Conservation (phyloP, 2,888 invertebrate species). For the Cantharis rufa region DNA sequence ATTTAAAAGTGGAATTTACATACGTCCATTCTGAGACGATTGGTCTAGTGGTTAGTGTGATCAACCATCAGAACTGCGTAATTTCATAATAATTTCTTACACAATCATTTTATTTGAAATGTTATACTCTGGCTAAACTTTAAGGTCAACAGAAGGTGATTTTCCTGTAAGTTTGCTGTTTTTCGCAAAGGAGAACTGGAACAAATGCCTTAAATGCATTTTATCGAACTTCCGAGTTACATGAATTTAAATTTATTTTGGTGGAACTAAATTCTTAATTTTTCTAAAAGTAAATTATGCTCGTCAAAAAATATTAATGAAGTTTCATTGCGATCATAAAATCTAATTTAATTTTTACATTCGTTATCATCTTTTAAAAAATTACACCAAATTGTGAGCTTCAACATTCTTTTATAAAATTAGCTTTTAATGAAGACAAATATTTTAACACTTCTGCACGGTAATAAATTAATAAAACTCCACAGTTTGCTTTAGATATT, state of each 20-base stretch:
- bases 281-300: not conserved
- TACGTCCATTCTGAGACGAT: too few relatives aligned
- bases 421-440: slow-evolving; percentile 9
- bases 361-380: not conserved
- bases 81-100: too few relatives aligned
- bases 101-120: too few relatives aligned
- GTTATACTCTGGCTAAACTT: too few relatives aligned
- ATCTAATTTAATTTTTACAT: not conserved
- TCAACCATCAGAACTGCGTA: too few relatives aligned
- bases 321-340: not conserved
- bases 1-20: too few relatives aligned
- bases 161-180: too few relatives aligned
- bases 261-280: not conserved
- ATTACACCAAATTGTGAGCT: not conserved
- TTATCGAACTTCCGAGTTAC: too few relatives aligned
- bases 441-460: slow-evolving; percentile 3
- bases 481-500: not conserved
- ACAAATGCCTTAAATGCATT: too few relatives aligned
- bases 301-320: not conserved
- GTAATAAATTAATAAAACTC: slow-evolving; percentile 2
- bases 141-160: too few relatives aligned
- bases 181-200: too few relatives aligned
- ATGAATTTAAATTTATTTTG: not conserved
- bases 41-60: too few relatives aligned
- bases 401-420: slow-evolving; percentile 5